phyloP scores from a whole-genome alignment of 1,140 invertebrate species.

The Leguminivora glycinivorella region DNA sequence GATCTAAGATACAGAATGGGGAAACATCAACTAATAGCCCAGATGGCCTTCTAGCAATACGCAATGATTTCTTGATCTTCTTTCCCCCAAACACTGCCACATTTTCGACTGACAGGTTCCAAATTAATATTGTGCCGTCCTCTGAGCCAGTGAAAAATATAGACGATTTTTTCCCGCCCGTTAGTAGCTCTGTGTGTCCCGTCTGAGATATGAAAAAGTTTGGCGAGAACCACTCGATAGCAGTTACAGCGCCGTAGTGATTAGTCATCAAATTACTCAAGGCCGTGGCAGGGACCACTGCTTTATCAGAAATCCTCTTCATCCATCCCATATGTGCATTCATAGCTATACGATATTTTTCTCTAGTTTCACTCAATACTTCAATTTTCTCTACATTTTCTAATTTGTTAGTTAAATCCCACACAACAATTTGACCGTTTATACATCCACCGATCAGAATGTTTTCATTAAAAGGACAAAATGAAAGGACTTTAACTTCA shows the following conservation, averaged over 20 bases:
- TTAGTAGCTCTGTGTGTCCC: constrained; percentile 77
- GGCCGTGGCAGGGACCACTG: constrained; percentile 80
- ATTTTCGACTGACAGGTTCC: constrained; percentile 81
- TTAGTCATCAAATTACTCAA: constrained; percentile 81
- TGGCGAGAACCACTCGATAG: constrained; percentile 83
- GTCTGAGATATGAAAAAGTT: constrained; percentile 80
- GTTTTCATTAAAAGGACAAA: constrained; percentile 85
- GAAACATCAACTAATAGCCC: constrained; percentile 80
- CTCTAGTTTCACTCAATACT: constrained; percentile 81
- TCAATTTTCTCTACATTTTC: constrained; percentile 82
- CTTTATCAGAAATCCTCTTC: constrained; percentile 79
- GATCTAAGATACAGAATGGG: constrained; percentile 78
- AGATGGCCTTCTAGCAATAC: constrained; percentile 76
- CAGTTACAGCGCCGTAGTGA: constrained; percentile 82
- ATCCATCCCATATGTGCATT: constrained; percentile 84
- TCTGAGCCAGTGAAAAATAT: constrained; percentile 83
- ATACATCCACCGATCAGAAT: constrained; percentile 84
- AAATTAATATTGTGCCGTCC: constrained; percentile 85
- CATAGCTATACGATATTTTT: constrained; percentile 82
- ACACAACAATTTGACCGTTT: constrained; percentile 86
- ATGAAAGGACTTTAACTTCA: constrained; percentile 82
- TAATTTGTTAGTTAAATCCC: constrained; percentile 86
- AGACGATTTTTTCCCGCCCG: constrained; percentile 72
- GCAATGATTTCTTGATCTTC: constrained; percentile 72
- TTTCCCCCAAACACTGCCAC: constrained; percentile 68